These are phyloP conservation scores for Tragopan temminckii DNA, from an alignment of 2,797 vertebrate species.

Conservation along the genomic window DNA sequence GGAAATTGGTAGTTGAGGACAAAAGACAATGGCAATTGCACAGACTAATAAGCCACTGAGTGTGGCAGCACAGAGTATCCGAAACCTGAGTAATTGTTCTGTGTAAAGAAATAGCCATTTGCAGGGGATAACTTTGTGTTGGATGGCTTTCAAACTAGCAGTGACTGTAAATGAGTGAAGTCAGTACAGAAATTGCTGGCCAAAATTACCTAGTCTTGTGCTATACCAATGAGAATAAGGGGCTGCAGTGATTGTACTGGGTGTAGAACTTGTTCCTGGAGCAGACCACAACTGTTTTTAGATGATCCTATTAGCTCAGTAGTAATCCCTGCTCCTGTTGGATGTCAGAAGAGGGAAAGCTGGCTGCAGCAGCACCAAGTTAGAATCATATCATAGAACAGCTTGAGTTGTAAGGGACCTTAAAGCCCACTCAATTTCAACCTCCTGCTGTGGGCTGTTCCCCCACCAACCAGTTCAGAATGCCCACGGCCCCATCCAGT, in stretches of 20 bases:
- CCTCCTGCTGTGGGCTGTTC: background rate
- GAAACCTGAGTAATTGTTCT: background rate
- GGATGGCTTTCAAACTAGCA: background rate
- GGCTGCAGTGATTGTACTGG: background rate
- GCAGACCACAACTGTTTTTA: background rate
- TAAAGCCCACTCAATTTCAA: background rate
- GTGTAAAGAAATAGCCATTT: background rate
- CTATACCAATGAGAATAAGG: background rate
- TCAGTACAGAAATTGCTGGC: background rate
- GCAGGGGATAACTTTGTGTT: fast-evolving
- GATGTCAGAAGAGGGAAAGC: background rate
- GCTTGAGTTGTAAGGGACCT: background rate
- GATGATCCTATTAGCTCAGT: background rate
- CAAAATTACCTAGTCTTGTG: background rate
- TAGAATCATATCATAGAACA: background rate
- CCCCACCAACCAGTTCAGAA: background rate
- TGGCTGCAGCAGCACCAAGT: background rate
- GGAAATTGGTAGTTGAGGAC: background rate
- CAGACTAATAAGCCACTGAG: background rate
- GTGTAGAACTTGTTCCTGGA: background rate
- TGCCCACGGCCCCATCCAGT: background rate
- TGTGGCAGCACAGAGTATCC: background rate
- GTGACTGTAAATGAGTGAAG: background rate
- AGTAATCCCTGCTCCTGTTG: background rate
- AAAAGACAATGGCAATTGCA: background rate